Evolutionary conservation across 92 coral and sea anemone species (phyloP), one percentile per base, ranked within the genome.

Genomic region (Porites cylindrica): DNA sequence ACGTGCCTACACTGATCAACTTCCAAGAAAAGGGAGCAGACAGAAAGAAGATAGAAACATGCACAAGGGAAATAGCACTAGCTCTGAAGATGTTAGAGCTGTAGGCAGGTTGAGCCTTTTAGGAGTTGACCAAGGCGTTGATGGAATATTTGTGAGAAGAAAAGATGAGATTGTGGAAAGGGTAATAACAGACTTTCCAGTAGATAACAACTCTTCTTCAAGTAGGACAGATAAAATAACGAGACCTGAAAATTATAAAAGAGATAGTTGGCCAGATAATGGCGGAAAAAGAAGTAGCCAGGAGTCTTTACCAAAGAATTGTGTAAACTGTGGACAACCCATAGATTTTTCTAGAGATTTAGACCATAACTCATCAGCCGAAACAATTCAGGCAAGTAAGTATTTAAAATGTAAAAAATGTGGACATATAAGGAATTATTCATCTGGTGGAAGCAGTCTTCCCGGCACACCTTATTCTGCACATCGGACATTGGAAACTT

Each of bases 161-260:
- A 82, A 66, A 50, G 87, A 66, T 4, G 79, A 82, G 20, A 64
- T 77, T 63, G 81, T 74, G 74, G 88, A 89, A 29, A 78, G 96
- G 66, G 80, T 93, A 60, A 94, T 90, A 70, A 94, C 98, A 4
- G 84, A 91, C 54, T 94, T 94, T 79, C 96, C 98, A 50, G 94
- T 94, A 18, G 89, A 90, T 63, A 79, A 78, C 54, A 84, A 85
- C 20, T 23, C 78, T 10, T 77, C 92, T 75, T 86, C 98, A 77
- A 76, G 90, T 66, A 78, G 90, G 54, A 54, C 91, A 61, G 94
- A 94, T 77, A 74, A 73, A 83, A 76, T 83, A 50, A 8, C 62
- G 9, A 61, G 87, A 61, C 87, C 87, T 2, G 73, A 83, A 83
- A 73, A 62, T 61, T 73, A 20, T 66, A 72, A 88, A 69, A 65